Percentiles rank a stretch among this genome's conserved stretches.
Conservation (phyloP, 2,888 invertebrate genomes). For the Amblyjoppa proteus region DNA sequence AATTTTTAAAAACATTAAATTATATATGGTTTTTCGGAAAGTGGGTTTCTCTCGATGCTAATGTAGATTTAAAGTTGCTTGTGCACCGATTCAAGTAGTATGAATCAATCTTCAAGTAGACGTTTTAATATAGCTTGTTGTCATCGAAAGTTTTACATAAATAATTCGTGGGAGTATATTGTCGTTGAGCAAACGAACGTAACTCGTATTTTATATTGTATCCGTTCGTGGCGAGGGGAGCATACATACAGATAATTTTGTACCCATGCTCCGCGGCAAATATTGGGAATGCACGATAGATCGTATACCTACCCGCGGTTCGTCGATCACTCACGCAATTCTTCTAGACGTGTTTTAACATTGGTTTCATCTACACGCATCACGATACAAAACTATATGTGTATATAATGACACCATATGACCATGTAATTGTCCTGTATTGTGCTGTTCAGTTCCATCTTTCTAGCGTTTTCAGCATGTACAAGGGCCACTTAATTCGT, state of each 20-base stretch:
- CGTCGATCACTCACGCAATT: background rate
- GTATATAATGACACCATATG: no score
- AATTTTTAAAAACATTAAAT: background rate
- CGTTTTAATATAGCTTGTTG: no score
- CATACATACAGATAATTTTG: slow-evolving; percentile 54
- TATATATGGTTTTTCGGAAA: no score
- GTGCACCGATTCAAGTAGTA: background rate
- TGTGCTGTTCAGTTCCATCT: background rate
- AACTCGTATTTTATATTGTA: background rate
- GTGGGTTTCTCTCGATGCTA: no score
- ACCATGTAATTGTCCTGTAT: background rate
- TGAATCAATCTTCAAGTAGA: background rate
- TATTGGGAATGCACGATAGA: slow-evolving; percentile 58
- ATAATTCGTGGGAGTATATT: no score
- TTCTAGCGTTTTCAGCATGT: background rate
- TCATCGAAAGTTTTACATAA: no score
- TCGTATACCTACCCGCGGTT: slow-evolving; percentile 17
- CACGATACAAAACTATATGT: background rate
- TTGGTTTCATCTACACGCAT: background rate
- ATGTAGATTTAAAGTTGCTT: no score
- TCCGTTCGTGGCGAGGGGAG: background rate
- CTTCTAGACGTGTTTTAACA: slow-evolving; percentile 9
- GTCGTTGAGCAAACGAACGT: no score
- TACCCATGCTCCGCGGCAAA: slow-evolving; percentile 55
- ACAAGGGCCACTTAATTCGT: background rate